Evolutionary conservation across 2,888 invertebrate genomes (phyloP), one percentile per base, ranked within the genome.

Genomic region (Papilio elwesi): DNA sequence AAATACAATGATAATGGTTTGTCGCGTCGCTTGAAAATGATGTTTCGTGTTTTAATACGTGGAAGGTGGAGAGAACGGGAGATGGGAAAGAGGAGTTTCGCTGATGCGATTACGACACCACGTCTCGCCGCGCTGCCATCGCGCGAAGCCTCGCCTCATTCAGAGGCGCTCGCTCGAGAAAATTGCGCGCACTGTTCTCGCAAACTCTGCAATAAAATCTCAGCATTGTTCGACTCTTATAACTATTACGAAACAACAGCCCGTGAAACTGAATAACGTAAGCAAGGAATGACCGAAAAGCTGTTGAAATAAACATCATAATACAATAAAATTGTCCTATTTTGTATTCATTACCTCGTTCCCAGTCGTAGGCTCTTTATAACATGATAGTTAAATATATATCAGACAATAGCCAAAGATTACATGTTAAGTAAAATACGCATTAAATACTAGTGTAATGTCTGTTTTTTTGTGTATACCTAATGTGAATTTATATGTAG

Each of bases 41-140:
- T 80, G 83, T 80, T 82, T 81, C 79, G 78, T 80, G 80, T 79
- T 80, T 81, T 79, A 77, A 74, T 80, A 79, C 71, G 82, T 76
- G 82, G 75, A 77, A 77, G 79, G 79, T 69, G 57, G 48, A 74
- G 77, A 76, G 78, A 74, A 70, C 26, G 4, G 26, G 76, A 81
- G 82, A 83, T 84, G 81, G 80, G 83, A 76, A 78, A 78, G 74
- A 76, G 77, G 75, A 76, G 72, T 74, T 70, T 26, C 26, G 26
- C 26, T 96, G 95, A 96, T 96, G 95, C 94, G 96, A 96, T 96
- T 96, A 96, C 93, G 83, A 87, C 93, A 84, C 92, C 93, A 94
- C 96, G 95, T 94, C 94, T 95, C 95, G 94, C 87, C 94, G 95
- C 93, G 81, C 90, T 90, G 90, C 94, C 95, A 96, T 95, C 88